phyloP scores from a whole-genome alignment of 2,888 invertebrate genomes.

The Heteromurus nitidus region DNA sequence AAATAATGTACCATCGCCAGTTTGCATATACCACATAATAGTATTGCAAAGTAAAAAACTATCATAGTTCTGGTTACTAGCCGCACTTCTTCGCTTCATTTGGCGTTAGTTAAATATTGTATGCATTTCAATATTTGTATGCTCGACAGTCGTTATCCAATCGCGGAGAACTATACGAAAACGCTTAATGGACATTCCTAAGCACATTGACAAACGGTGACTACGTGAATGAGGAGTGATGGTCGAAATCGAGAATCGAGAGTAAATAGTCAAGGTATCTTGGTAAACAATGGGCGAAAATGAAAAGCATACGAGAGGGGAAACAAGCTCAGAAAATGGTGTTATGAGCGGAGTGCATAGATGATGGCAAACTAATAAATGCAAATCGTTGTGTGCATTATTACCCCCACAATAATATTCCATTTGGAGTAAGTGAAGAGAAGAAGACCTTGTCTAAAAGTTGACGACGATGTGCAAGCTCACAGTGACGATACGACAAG shows the following conservation, averaged over 20 bases:
- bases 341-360: not conserved
- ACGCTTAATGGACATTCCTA: not conserved
- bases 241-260: conserved; percentile 1
- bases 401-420: not conserved
- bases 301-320: not conserved
- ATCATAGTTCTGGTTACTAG: not conserved
- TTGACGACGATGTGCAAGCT: no score
- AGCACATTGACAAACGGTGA: conserved; percentile 5
- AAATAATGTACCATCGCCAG: not conserved
- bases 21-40: not conserved
- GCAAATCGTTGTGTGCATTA: not conserved
- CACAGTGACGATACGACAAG: no score
- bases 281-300: not conserved
- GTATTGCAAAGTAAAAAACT: not conserved
- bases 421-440: not conserved
- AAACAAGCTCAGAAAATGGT: not conserved
- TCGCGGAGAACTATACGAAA: no score
- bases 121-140: not conserved
- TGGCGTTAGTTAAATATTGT: not conserved
- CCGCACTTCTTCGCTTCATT: not conserved
- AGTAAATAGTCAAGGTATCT: conserved; percentile 19
- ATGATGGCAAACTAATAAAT: not conserved
- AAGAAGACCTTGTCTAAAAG: conserved; percentile 5
- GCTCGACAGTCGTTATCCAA: no score
- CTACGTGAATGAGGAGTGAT: not conserved